A percentile compares a stretch with the other conserved stretches of the same genome.
Evolutionary conservation across 2,113 vertebrate species (phyloP).

Genomic region (Rhinoderma darwinii): DNA sequence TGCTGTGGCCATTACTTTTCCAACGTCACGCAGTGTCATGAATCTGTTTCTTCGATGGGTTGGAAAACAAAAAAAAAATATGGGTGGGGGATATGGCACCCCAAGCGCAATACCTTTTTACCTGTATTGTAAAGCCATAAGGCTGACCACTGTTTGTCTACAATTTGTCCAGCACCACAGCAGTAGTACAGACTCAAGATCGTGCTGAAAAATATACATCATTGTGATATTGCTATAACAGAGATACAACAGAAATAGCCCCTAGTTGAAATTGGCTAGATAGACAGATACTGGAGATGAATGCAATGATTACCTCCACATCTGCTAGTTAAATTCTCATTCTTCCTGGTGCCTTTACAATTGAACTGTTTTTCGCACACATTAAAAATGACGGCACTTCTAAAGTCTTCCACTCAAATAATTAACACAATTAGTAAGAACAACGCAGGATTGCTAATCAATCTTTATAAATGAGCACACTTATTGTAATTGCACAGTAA

Average conservation of each 20-base stretch:
- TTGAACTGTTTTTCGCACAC: constrained; percentile 39
- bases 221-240: background rate
- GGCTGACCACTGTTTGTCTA: no score
- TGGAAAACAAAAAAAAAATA: no score
- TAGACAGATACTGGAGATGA: background rate
- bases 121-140: no score
- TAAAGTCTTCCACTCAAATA: constrained; percentile 50
- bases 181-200: no score
- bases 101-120: no score
- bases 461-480: constrained; percentile 56
- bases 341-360: constrained; percentile 14
- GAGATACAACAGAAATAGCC: background rate
- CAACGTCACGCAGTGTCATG: no score
- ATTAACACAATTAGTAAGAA: constrained; percentile 57
- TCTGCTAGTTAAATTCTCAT: constrained; percentile 33
- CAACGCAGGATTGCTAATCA: constrained; percentile 51
- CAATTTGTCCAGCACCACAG: no score
- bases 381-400: constrained; percentile 54
- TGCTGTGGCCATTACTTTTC: no score
- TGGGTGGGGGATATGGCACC: no score
- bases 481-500: constrained; percentile 55
- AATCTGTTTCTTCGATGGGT: no score
- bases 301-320: constrained; percentile 11
- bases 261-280: background rate
- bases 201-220: no score